Conservation (phyloP, 2,797 vertebrate genomes). For the Macropodus opercularis region DNA sequence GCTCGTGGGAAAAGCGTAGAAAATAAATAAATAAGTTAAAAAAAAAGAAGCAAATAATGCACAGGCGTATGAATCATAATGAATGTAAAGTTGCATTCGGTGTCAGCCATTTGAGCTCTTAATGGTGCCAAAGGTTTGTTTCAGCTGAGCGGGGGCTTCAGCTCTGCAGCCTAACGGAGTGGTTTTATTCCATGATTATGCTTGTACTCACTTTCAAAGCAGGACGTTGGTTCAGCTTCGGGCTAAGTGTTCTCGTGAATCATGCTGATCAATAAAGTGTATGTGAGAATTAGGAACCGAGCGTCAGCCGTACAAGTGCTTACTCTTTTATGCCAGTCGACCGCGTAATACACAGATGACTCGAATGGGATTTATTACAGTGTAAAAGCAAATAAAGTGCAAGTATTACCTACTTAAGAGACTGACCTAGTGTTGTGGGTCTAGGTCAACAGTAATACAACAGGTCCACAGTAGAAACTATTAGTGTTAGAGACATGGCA, state of each 20-base stretch:
- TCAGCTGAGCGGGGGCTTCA: conserved; percentile 19
- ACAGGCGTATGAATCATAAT: conserved; percentile 34
- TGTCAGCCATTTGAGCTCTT: conserved; percentile 40
- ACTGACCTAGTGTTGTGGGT: conserved; percentile 32
- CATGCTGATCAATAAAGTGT: conserved; percentile 43
- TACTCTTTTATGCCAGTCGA: conserved; percentile 24
- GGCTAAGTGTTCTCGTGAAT: conserved; percentile 33
- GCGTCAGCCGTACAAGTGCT: conserved; percentile 17
- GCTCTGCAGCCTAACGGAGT: conserved; percentile 31
- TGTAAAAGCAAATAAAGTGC: conserved; percentile 32
- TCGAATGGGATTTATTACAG: conserved; percentile 3
- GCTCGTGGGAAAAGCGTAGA: conserved; percentile 29
- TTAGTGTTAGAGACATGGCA: conserved; percentile 14
- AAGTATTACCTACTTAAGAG: conserved; percentile 33
- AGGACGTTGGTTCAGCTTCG: conserved; percentile 15
- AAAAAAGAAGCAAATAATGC: conserved; percentile 32
- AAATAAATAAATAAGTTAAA: too few species aligned
- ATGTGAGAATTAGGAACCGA: conserved; percentile 27
- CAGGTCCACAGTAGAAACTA: conserved; percentile 21
- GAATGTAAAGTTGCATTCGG: conserved; percentile 45
- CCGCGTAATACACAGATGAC: conserved; percentile 7
- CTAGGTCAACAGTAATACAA: conserved; percentile 19
- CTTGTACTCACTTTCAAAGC: conserved; percentile 41
- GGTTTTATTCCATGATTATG: too few species aligned
- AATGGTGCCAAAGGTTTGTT: conserved; percentile 55